Base-by-base conservation (phyloP, 2,113 vertebrate species). In the Capreolus pygargus region DNA sequence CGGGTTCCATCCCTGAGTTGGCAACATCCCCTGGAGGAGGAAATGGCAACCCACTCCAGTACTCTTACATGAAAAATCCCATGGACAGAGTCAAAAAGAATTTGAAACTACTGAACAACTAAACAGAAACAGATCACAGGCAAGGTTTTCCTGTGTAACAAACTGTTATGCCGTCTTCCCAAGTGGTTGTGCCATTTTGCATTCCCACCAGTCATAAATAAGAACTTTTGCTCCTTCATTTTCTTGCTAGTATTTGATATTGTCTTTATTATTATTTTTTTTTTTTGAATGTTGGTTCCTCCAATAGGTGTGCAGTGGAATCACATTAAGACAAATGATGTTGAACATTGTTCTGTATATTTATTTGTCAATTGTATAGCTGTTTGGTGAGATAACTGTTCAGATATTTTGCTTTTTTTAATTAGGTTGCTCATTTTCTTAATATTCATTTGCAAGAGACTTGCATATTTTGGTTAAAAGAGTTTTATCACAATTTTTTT, bases 1-100 rank as follows among this genome's bases (percentile, higher is more conserved):
- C 19, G 6, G 9, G 19, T 70, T 70, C 0, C 0, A 23, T 70
- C 19, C 19, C n/a, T 70, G 5, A 10, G 10, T 23, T 70, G n/a
- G 67, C 67, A 70, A 39, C 19, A 70, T 70, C 19, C n/a, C 10
- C 19, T 70, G n/a, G n/a, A 23, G 67, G 19, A 70, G 19, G 19
- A 70, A 70, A 39, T 39, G n/a, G 67, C 67, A 70, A 39, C 19
- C n/a, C 10, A 23, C n/a, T 6, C 19, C 5, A 23, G n/a, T 70
- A 70, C 39, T 12, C 67, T 70, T 70, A n/a, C n/a, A 21, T 6
- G 10, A 9, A 70, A 70, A 70, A 23, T 11, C 19, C n/a, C 19
- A 39, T 39, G 5, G 67, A 39, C n/a, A 70, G 19, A 19, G 10
- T 70, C 67, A 70, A n/a, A 70, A 39, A 70, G n/a, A 39, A 70